These are phyloP conservation scores for Lates japonicus DNA, from an alignment of 2,797 vertebrate species.

Conservation along the genomic window DNA sequence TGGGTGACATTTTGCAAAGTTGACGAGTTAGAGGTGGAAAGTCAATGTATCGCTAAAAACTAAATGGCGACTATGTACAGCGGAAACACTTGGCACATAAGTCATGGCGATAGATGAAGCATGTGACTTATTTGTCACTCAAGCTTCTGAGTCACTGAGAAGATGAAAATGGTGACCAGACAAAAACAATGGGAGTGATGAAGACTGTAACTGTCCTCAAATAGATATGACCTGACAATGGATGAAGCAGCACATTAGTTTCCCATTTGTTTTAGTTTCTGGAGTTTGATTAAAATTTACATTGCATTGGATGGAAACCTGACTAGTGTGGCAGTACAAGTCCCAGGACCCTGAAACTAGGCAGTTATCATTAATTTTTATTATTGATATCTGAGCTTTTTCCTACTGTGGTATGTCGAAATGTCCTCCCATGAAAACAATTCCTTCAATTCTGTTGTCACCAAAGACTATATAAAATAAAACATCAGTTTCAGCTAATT, in stretches of 20 bases:
- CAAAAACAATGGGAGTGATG: not conserved
- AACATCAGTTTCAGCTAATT: not conserved
- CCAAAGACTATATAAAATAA: not conserved
- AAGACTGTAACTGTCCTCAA: not conserved
- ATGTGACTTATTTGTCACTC: not conserved
- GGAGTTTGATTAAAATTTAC: not conserved
- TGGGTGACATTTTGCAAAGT: constrained; percentile 8
- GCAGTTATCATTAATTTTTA: not conserved
- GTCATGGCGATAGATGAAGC: not conserved
- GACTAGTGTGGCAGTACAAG: too few relatives aligned
- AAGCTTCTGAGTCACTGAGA: not conserved
- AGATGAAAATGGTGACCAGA: not conserved
- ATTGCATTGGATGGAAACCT: too few relatives aligned
- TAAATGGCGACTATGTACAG: not conserved
- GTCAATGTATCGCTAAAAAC: not conserved
- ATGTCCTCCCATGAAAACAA: not conserved
- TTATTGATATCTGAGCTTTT: not conserved
- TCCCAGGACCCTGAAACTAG: not conserved
- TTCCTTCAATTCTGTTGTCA: not conserved
- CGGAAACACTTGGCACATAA: too few relatives aligned
- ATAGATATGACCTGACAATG: not conserved
- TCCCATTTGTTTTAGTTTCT: too few relatives aligned
- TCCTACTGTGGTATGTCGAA: not conserved
- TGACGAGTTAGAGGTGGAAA: not conserved
- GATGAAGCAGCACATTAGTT: not conserved